Conservation (phyloP, 1,140 invertebrate genomes). For the Acromyrmex echinatior region DNA sequence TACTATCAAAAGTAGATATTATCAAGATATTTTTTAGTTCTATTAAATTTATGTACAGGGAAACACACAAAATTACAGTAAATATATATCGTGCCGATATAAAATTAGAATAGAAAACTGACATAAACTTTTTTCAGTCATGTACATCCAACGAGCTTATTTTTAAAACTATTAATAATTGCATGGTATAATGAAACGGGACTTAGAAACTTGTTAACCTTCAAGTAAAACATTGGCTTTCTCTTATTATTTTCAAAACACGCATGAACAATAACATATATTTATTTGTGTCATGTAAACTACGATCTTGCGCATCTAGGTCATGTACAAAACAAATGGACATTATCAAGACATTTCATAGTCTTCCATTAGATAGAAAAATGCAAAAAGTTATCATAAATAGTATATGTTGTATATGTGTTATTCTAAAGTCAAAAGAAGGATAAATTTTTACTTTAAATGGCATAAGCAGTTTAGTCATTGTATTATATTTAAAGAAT, state of each 20-base stretch:
- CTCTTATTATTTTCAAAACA: not conserved
- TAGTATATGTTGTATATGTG: no score
- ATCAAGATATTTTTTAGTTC: no score
- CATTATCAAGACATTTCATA: not conserved
- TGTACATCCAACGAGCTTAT: not conserved
- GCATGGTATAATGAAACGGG: not conserved
- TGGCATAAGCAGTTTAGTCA: not conserved
- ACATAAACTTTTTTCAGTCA: not conserved
- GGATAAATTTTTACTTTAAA: not conserved
- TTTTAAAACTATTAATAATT: not conserved
- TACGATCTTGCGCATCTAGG: not conserved
- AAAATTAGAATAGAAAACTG: not conserved
- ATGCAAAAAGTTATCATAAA: no score
- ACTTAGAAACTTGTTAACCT: not conserved
- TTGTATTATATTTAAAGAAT: not conserved
- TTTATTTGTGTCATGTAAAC: not conserved
- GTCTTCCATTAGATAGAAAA: not conserved
- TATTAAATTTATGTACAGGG: no score
- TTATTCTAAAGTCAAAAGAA: not conserved
- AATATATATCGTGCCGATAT: no score
- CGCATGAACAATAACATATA: not conserved
- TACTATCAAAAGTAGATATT: no score
- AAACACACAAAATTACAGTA: no score
- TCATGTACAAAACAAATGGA: not conserved
- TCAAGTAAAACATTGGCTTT: not conserved